Conservation (phyloP, 2,797 vertebrate genomes). For the Australoheros facetus region DNA sequence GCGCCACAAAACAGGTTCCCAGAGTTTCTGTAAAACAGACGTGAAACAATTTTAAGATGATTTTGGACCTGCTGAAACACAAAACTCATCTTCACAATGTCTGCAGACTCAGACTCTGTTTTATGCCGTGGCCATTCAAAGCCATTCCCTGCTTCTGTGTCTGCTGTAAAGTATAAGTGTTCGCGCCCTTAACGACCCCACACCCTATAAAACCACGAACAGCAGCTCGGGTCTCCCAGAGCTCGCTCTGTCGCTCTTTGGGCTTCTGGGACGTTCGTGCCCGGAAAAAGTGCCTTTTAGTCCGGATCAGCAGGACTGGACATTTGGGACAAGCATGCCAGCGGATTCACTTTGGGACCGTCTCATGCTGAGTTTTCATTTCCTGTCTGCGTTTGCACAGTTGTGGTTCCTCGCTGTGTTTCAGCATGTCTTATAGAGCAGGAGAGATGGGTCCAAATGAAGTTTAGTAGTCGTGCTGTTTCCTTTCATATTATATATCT, state of each 20-base stretch:
- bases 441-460: too few relatives aligned
- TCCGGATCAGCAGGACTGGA: slow-evolving; percentile 33
- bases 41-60: too few relatives aligned
- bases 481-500: too few relatives aligned
- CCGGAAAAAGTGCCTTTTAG: slow-evolving; percentile 31
- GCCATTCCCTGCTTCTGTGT: background rate
- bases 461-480: too few relatives aligned
- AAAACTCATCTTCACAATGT: too few relatives aligned
- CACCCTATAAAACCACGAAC: background rate
- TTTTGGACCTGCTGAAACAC: too few relatives aligned
- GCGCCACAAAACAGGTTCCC: background rate
- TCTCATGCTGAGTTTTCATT: slow-evolving; percentile 8
- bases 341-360: background rate
- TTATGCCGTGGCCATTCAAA: fast-evolving
- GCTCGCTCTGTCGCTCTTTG: slow-evolving; percentile 19
- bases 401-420: background rate
- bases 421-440: background rate
- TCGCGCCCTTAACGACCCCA: background rate
- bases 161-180: background rate
- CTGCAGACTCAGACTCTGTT: background rate
- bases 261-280: slow-evolving; percentile 13
- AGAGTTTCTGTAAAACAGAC: background rate
- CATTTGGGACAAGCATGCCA: slow-evolving; percentile 11
- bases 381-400: slow-evolving; percentile 5
- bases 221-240: slow-evolving; percentile 20